Percentiles rank a stretch among this genome's conserved stretches.
Evolutionary conservation across 2,888 invertebrate genomes (phyloP).

Genomic region (Strigamia maritima): DNA sequence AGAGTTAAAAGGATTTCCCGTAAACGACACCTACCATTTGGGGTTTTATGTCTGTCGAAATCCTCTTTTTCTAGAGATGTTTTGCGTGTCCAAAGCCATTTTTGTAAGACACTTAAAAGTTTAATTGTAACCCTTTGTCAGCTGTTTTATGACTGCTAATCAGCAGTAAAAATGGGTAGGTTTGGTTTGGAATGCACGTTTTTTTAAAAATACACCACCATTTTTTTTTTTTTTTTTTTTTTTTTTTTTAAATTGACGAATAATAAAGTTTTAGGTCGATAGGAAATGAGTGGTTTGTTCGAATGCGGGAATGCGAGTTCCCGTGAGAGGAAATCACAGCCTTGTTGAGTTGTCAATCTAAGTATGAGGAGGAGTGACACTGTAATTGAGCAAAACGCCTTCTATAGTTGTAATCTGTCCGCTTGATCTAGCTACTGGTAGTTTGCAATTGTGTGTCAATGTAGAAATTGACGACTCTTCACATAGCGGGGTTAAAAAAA

Average conservation of each 20-base stretch:
- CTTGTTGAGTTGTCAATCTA: slow-evolving; percentile 20
- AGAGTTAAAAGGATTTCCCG: not conserved
- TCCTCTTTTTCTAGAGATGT: not conserved
- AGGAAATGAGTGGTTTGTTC: not conserved
- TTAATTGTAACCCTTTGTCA: not conserved
- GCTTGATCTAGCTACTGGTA: slow-evolving; percentile 2
- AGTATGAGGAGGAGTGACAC: not conserved
- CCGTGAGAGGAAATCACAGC: slow-evolving; percentile 20
- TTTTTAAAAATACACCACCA: too few species aligned
- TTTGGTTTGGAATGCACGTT: not conserved
- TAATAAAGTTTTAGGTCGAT: not conserved
- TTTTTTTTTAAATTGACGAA: not conserved
- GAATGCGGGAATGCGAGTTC: not conserved
- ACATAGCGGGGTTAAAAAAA: not conserved
- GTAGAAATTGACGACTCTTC: not conserved
- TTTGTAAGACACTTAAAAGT: not conserved
- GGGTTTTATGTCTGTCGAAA: not conserved
- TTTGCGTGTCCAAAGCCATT: not conserved
- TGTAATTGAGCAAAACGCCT: not conserved
- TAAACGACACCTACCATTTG: not conserved
- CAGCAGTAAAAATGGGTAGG: not conserved
- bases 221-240: too few species aligned
- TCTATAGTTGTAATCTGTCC: slow-evolving; percentile 12
- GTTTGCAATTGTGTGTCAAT: not conserved
- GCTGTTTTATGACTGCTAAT: not conserved